phyloP scores from a whole-genome alignment of 2,797 vertebrate species.

The Crenichthys baileyi region DNA sequence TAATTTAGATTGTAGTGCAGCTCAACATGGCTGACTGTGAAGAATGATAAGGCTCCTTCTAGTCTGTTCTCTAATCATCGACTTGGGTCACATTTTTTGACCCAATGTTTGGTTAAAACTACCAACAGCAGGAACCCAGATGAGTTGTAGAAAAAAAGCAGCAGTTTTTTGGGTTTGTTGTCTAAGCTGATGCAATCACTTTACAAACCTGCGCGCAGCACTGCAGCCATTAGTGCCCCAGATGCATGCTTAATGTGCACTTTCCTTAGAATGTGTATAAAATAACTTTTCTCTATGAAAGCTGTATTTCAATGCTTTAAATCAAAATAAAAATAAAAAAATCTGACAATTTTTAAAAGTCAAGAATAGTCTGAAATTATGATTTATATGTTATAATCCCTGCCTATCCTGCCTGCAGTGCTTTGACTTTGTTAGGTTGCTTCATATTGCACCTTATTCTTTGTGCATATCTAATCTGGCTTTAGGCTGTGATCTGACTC shows the following conservation, averaged over 20 bases:
- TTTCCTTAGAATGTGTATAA: conserved; percentile 29
- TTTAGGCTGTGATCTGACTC: conserved; percentile 40
- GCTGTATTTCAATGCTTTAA: conserved; percentile 2
- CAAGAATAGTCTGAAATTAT: no score
- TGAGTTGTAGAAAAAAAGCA: neutral
- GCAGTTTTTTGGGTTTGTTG: neutral
- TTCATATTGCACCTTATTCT: conserved; percentile 35
- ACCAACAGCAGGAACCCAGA: neutral
- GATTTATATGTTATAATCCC: no score
- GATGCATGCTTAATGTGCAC: conserved; percentile 51
- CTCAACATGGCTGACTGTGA: neutral
- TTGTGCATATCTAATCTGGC: conserved; percentile 25
- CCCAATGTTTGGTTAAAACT: neutral
- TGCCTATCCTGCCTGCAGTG: neutral
- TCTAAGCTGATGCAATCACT: conserved; percentile 18
- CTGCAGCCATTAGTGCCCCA: conserved; percentile 33
- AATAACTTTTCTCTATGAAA: conserved; percentile 29
- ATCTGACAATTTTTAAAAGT: no score
- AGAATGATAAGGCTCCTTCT: neutral
- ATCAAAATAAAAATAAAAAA: no score
- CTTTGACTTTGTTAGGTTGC: conserved; percentile 3
- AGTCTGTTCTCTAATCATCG: neutral
- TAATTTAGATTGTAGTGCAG: neutral
- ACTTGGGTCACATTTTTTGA: neutral
- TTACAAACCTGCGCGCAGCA: conserved; percentile 30